phyloP scores from a whole-genome alignment of 2,797 vertebrate species.

The Antennarius maculatus region DNA sequence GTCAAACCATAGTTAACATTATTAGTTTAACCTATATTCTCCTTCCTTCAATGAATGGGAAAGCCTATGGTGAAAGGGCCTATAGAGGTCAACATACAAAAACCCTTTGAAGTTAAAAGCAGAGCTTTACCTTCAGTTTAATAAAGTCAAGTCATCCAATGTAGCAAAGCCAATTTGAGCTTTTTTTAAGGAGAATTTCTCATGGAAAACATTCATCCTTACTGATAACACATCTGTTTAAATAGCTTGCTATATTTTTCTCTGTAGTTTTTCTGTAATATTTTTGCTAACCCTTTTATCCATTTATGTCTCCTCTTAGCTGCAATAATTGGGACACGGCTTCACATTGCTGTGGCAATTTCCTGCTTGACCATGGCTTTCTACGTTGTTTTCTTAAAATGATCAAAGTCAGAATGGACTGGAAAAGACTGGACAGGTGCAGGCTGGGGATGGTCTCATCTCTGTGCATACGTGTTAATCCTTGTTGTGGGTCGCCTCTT shows the following conservation, averaged over 20 bases:
- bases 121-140: rapidly evolving
- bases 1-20: no score
- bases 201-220: no score
- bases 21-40: no score
- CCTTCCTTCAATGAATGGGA: no score
- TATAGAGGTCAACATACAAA: background rate
- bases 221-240: background rate
- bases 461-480: constrained; percentile 33
- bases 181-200: background rate
- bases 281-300: background rate
- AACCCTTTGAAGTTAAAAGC: background rate
- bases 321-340: constrained; percentile 91
- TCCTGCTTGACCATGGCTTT: constrained; percentile 91
- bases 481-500: constrained; percentile 45
- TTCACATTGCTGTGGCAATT: constrained; percentile 88
- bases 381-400: constrained; percentile 91
- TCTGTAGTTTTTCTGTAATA: background rate
- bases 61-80: background rate
- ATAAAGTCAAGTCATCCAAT: background rate
- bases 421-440: constrained; percentile 38
- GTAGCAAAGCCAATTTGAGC: background rate
- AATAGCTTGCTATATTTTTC: background rate
- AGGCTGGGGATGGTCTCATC: constrained; percentile 42
- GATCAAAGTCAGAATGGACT: constrained; percentile 47
- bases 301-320: constrained; percentile 71